A percentile compares a stretch with the other conserved stretches of the same genome.
phyloP scores from a whole-genome alignment of 2,113 vertebrate genomes.

The Lucifuga dentata region DNA sequence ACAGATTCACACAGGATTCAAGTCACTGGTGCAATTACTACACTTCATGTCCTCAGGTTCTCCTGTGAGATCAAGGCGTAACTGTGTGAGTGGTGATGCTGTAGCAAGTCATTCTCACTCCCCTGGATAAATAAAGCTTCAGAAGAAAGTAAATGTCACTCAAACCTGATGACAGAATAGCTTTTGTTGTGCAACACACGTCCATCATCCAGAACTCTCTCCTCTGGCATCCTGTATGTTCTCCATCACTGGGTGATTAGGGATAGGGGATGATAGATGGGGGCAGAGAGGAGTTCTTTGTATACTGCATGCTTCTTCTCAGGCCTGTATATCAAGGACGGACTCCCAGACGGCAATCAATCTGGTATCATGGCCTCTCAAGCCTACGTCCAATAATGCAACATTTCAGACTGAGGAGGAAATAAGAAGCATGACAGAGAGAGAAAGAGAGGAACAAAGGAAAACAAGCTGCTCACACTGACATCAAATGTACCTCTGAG shows the following conservation, averaged over 20 bases:
- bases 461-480: slow-evolving; percentile 74
- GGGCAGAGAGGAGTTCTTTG: slow-evolving; percentile 54
- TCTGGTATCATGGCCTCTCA: slow-evolving; percentile 58
- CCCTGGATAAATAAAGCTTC: slow-evolving; percentile 13
- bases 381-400: slow-evolving; percentile 64
- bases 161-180: slow-evolving; percentile 9
- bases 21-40: neutral
- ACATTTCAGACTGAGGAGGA: slow-evolving; percentile 57
- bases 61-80: slow-evolving; percentile 13
- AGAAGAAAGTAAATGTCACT: slow-evolving; percentile 27
- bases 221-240: slow-evolving; percentile 58
- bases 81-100: neutral
- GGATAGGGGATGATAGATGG: slow-evolving; percentile 70
- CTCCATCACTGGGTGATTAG: slow-evolving; percentile 76
- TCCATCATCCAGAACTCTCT: slow-evolving; percentile 57
- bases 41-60: slow-evolving; percentile 6
- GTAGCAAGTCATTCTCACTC: slow-evolving; percentile 7
- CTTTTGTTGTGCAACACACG: slow-evolving; percentile 49
- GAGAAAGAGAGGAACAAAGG: slow-evolving; percentile 51
- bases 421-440: slow-evolving; percentile 44
- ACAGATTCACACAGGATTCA: slow-evolving; percentile 8
- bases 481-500: slow-evolving; percentile 80
- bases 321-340: slow-evolving; percentile 54
- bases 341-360: slow-evolving; percentile 68
- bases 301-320: slow-evolving; percentile 48